Evolutionary conservation across 2,113 vertebrate genomes (phyloP).

Genomic region (Peucedramus taeniatus): DNA sequence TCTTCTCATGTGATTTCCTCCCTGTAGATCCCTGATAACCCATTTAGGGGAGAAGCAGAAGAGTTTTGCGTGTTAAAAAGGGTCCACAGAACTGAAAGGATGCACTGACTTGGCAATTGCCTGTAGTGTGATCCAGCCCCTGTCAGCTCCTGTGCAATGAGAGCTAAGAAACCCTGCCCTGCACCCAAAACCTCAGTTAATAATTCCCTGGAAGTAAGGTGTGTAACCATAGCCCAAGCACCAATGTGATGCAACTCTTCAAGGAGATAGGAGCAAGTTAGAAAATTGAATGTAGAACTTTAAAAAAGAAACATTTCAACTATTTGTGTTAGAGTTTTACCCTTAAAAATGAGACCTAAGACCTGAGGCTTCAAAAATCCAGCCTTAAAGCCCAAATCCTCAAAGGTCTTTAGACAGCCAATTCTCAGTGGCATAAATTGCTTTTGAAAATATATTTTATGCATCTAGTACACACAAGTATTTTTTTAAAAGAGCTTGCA

Average conservation of each 20-base stretch:
- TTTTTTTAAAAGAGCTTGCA: not conserved
- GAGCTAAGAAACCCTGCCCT: not conserved
- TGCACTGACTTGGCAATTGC: not conserved
- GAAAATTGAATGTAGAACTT: not conserved
- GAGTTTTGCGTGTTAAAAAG: not conserved
- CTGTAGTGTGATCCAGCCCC: fast-evolving
- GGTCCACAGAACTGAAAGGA: not conserved
- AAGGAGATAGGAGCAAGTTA: not conserved
- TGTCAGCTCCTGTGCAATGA: not conserved
- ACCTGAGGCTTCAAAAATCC: not conserved
- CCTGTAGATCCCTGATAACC: not conserved
- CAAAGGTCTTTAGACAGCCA: not conserved
- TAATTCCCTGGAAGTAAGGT: not conserved
- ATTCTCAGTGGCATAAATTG: not conserved
- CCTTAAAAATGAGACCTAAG: not conserved
- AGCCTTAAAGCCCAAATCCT: not conserved
- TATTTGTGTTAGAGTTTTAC: not conserved
- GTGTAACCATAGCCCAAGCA: not conserved
- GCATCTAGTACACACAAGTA: not conserved
- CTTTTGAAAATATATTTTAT: not conserved
- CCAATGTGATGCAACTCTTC: not conserved
- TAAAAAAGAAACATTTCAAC: not conserved
- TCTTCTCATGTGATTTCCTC: fast-evolving
- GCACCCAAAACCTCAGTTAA: not conserved
- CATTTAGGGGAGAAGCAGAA: not conserved